These are phyloP conservation scores for Tribolium castaneum DNA, from an alignment of 1,140 invertebrate species.

Conservation along the genomic window DNA sequence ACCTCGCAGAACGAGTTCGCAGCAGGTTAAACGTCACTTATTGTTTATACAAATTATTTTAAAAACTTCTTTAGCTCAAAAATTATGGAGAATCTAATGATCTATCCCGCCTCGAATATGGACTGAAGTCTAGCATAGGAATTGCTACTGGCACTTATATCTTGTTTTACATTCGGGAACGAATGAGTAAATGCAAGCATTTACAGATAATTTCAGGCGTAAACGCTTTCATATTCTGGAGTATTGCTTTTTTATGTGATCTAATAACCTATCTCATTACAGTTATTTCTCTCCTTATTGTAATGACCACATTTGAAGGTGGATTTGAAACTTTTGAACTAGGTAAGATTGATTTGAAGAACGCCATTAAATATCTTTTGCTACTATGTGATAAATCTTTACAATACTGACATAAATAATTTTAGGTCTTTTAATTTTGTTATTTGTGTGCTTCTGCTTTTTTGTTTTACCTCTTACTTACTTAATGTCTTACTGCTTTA, in stretches of 20 bases:
- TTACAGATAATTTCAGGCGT: conserved; percentile 74
- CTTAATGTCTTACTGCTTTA: no score
- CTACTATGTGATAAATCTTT: no score
- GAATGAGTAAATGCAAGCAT: conserved; percentile 69
- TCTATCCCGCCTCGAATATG: no score
- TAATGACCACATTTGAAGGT: background rate
- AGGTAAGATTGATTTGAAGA: no score
- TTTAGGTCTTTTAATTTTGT: no score
- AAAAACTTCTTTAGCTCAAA: no score
- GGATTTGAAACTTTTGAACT: no score
- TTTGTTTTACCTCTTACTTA: no score
- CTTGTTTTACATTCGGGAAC: conserved; percentile 74
- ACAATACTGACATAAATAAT: no score
- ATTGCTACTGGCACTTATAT: conserved; percentile 73
- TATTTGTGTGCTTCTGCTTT: no score
- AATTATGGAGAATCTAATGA: no score
- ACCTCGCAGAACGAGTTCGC: conserved; percentile 62
- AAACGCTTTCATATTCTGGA: conserved; percentile 76
- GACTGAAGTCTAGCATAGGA: conserved; percentile 61
- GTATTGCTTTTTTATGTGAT: conserved; percentile 78
- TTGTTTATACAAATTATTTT: background rate
- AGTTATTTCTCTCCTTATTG: conserved; percentile 64
- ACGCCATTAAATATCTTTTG: no score
- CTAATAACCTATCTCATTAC: conserved; percentile 72
- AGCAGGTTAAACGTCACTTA: conserved; percentile 45